Percentiles rank a stretch among this genome's conserved stretches.
phyloP scores from a whole-genome alignment of 1,140 invertebrate genomes.

The Gonatopus flavifemur region DNA sequence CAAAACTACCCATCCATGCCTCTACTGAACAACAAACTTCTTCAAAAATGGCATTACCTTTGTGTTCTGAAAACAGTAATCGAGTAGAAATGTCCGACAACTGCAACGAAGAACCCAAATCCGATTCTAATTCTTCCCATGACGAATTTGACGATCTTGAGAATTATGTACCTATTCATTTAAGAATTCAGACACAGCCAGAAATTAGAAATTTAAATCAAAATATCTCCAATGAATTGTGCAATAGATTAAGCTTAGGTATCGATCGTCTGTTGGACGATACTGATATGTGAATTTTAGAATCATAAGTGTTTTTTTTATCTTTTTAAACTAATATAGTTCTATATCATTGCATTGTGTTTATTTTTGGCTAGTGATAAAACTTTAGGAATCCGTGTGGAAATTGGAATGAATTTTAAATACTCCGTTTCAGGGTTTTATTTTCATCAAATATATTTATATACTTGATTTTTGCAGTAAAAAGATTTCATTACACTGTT shows the following conservation, averaged over 20 bases:
- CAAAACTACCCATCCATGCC: background rate
- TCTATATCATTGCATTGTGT: too few relatives aligned
- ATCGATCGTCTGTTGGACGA: conserved; percentile 31
- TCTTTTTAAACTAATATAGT: too few relatives aligned
- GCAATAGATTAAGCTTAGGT: conserved; percentile 20
- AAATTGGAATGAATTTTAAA: too few relatives aligned
- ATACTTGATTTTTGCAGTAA: too few relatives aligned
- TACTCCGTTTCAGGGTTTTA: too few relatives aligned
- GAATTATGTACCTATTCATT: conserved; percentile 37
- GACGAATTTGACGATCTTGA: conserved; percentile 42
- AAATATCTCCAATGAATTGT: background rate
- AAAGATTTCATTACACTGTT: too few relatives aligned
- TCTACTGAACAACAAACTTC: background rate
- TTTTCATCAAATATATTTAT: too few relatives aligned
- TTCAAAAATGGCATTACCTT: background rate
- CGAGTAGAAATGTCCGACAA: background rate
- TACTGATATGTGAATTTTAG: conserved; percentile 20
- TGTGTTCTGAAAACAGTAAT: background rate
- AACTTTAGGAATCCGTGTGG: too few relatives aligned
- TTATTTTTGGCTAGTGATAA: too few relatives aligned
- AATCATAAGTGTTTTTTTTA: too few relatives aligned
- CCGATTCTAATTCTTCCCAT: conserved; percentile 3
- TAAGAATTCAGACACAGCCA: conserved; percentile 27
- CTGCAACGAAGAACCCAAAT: background rate
- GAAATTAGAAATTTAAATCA: conserved; percentile 1